Conservation (phyloP, 2,797 vertebrate species). For the Furcifer pardalis region DNA sequence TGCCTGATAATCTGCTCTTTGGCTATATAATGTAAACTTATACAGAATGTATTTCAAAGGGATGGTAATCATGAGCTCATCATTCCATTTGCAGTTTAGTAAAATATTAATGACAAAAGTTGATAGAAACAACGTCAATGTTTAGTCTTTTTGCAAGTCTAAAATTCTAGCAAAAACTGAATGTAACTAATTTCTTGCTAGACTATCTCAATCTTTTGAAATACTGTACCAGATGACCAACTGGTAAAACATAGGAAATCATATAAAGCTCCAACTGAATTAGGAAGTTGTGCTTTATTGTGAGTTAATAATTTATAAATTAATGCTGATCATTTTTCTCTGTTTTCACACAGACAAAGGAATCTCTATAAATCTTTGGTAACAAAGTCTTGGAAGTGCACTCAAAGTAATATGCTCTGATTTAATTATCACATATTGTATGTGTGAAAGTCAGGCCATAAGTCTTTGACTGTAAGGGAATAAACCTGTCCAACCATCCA, state of each 20-base stretch:
- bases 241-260: conserved; percentile 7
- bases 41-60: no score
- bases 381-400: conserved; percentile 30
- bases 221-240: conserved; percentile 19
- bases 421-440: conserved; percentile 43
- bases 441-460: conserved; percentile 25
- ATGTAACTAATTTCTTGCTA: not conserved
- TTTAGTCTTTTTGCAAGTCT: not conserved
- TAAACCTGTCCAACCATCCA: conserved; percentile 38
- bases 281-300: not conserved
- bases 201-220: conserved; percentile 10
- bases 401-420: conserved; percentile 26
- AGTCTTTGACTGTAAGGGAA: conserved; percentile 10
- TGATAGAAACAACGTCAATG: not conserved
- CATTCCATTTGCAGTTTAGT: no score
- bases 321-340: not conserved
- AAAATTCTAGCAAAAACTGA: conserved; percentile 12
- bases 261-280: not conserved
- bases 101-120: no score
- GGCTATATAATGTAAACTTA: no score
- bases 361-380: conserved; percentile 13
- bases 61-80: no score
- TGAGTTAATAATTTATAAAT: conserved; percentile 37
- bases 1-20: no score
- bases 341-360: not conserved